These are phyloP conservation scores for Sisyra nigra DNA, from an alignment of 2,888 invertebrate genomes.

Conservation along the genomic window DNA sequence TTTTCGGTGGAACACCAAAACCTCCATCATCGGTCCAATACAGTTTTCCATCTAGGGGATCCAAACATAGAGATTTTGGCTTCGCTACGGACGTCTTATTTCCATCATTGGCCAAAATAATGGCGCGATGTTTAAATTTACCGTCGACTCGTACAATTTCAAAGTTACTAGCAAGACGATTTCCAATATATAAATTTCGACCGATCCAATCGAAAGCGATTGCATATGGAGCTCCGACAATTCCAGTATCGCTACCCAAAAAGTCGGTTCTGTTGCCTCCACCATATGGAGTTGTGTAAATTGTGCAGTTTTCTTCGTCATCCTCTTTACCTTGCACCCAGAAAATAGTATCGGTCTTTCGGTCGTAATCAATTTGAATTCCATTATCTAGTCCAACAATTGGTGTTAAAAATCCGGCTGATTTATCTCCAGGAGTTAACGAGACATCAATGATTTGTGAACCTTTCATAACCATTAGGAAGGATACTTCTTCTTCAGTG, in stretches of 20 bases:
- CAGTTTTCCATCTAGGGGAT: conserved; percentile 84
- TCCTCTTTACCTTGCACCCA: conserved; percentile 73
- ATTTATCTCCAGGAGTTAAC: conserved; percentile 55
- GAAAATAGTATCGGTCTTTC: conserved; percentile 66
- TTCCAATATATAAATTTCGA: conserved; percentile 85
- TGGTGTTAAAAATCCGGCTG: conserved; percentile 66
- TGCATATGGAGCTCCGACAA: conserved; percentile 79
- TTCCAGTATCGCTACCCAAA: conserved; percentile 64
- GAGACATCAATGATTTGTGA: conserved; percentile 79
- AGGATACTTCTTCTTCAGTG: conserved; percentile 72
- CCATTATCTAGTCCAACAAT: conserved; percentile 81
- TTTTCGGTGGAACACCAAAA: conserved; percentile 72
- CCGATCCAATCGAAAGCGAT: conserved; percentile 97
- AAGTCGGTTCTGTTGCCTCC: conserved; percentile 76
- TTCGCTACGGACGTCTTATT: conserved; percentile 70
- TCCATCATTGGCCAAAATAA: conserved; percentile 82
- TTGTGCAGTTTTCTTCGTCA: conserved; percentile 65
- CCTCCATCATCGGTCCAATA: conserved; percentile 97
- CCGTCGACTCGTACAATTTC: conserved; percentile 79
- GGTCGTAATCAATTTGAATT: conserved; percentile 82
- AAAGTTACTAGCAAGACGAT: conserved; percentile 76
- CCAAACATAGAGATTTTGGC: conserved; percentile 75
- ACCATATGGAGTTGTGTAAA: conserved; percentile 67
- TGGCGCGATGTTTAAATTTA: conserved; percentile 63
- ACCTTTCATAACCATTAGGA: conserved; percentile 78